Evolutionary conservation across 2,113 vertebrate species (phyloP), one percentile per base, ranked within the genome.

Genomic region (Rhabdomys dilectus): DNA sequence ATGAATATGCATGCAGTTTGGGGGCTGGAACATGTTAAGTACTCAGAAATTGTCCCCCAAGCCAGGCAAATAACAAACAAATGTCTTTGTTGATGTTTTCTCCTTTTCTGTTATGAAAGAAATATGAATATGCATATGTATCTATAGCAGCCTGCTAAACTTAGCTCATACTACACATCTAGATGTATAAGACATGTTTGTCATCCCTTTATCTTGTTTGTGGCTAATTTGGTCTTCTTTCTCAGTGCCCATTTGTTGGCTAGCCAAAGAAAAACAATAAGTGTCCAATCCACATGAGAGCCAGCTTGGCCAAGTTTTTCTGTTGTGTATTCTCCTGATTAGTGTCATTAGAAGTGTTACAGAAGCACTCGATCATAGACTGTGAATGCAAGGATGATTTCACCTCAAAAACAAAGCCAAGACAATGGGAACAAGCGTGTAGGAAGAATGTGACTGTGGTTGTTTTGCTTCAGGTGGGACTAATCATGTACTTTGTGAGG

Each of bases 401-500:
- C 34, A 29, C 68, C 82, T 24, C 48, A 72, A 42, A 70, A 78
- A 39, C 39, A 29, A 89, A 89, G 29, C 36, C 31, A 29, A 26
- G 39, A 3, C n/a, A 51, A 70, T 15, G 78, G 82, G 58, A 64
- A 48, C 7, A 7, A 1, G 70, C 31, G 9, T 16, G 45, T 26
- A n/a, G 36, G 39, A 48, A 16, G 15, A 0, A 4, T 22, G 12
- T 42, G 36, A 39, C 62, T 62, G 53, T 87, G 82, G 42, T 19
- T 58, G n/a, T 56, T 93, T 64, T 82, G 85, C 13, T 51, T 26
- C 82, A 99, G 99, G 99, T 99, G 85, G 99, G 99, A 66, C 88
- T 99, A 91, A 99, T 99, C 96, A 99, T 99, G 99, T 99, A 99
- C 96, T 99, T 99, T 89, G 99, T 99, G 85, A 98, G 99, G 89